phyloP scores from a whole-genome alignment of 2,888 invertebrate genomes.

The Lasius platythorax region DNA sequence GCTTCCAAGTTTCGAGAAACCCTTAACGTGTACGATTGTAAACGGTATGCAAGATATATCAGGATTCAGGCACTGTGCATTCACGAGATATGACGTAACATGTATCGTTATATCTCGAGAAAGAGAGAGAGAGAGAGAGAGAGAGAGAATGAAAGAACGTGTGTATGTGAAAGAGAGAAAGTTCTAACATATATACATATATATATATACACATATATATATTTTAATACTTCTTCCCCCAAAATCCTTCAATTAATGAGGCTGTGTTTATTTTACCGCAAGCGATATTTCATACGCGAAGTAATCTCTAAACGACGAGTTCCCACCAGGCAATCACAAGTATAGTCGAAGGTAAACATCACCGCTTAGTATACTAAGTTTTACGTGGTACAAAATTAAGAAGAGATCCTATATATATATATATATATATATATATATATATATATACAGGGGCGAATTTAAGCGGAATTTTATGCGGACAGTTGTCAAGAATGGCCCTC shows the following conservation, averaged over 20 bases:
- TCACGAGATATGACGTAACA: constrained; percentile 34
- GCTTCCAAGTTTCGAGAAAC: constrained; percentile 63
- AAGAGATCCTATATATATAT: constrained; percentile 8
- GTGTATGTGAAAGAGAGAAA: background rate
- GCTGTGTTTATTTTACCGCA: constrained; percentile 76
- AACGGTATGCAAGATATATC: constrained; percentile 53
- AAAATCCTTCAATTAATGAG: constrained; percentile 77
- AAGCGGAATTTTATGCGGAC: background rate
- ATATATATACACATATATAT: constrained; percentile 14
- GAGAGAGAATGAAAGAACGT: background rate
- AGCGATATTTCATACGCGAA: constrained; percentile 61
- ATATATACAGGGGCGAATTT: constrained; percentile 13
- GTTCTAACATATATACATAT: background rate
- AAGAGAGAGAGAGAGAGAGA: background rate
- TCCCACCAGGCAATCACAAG: constrained; percentile 69
- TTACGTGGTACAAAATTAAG: constrained; percentile 70
- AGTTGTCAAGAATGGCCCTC: background rate
- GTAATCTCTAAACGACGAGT: constrained; percentile 60
- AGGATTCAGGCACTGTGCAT: constrained; percentile 59
- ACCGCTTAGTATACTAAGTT: constrained; percentile 70
- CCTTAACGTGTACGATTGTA: constrained; percentile 52
- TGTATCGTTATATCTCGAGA: constrained; percentile 30
- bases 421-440: background rate
- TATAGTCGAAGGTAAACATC: constrained; percentile 62
- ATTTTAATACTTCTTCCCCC: constrained; percentile 79